Percentiles rank a stretch among this genome's conserved stretches.
phyloP scores from a whole-genome alignment of 2,113 vertebrate species.

The Atractosteus spatula region DNA sequence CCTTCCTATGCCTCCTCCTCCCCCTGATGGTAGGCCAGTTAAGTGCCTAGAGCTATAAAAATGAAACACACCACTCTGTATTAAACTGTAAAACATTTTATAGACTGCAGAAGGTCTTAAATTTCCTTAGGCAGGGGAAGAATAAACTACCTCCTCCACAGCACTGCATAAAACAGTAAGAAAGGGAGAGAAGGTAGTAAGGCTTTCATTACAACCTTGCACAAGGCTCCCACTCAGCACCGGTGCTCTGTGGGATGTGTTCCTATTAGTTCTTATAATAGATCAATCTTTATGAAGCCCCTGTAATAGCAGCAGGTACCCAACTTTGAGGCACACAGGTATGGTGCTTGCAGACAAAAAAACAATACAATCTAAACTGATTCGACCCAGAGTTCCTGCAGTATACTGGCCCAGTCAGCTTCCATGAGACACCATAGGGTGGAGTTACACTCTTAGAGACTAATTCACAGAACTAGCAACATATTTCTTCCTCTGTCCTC shows the following conservation, averaged over 20 bases:
- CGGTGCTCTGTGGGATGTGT: neutral
- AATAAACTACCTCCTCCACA: slow-evolving; percentile 6
- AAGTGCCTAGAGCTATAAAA: slow-evolving; percentile 37
- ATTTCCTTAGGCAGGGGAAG: slow-evolving; percentile 30
- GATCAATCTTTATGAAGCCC: neutral
- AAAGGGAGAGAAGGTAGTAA: neutral
- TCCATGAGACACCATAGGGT: too few relatives aligned
- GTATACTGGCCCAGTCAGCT: too few relatives aligned
- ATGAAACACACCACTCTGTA: slow-evolving; percentile 31
- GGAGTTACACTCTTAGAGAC: too few relatives aligned
- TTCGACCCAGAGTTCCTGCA: too few relatives aligned
- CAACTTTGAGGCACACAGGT: too few relatives aligned
- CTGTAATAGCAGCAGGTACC: too few relatives aligned
- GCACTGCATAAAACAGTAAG: neutral
- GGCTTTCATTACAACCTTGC: neutral
- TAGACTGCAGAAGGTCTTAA: slow-evolving; percentile 27
- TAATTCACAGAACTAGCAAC: too few relatives aligned
- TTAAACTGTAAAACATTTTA: slow-evolving; percentile 34
- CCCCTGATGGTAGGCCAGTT: slow-evolving; percentile 13
- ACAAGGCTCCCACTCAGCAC: neutral
- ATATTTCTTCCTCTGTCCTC: too few relatives aligned
- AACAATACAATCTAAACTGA: too few relatives aligned
- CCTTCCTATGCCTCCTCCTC: neutral
- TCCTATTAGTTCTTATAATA: neutral
- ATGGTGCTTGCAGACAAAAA: too few relatives aligned